Evolutionary conservation across 2,888 invertebrate species (phyloP).

Genomic region (Drosophila multiciliata): DNA sequence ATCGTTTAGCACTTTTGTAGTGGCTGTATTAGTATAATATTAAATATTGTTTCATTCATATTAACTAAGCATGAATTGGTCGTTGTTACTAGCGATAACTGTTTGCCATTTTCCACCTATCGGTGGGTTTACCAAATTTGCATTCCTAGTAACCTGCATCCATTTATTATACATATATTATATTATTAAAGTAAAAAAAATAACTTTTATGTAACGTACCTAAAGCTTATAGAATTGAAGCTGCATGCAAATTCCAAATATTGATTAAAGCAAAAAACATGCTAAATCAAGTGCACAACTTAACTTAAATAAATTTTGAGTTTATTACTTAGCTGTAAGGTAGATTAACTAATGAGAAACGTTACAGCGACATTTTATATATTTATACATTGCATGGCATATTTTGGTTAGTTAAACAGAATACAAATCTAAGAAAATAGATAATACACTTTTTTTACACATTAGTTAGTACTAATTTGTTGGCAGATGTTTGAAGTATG

Average conservation of each 20-base stretch:
- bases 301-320: conserved; percentile 10
- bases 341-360: conserved; percentile 26
- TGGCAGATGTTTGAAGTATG: background rate
- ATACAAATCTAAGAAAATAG: conserved; percentile 21
- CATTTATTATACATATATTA: conserved; percentile 29
- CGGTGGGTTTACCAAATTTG: conserved; percentile 8
- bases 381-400: conserved; percentile 32
- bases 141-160: conserved; percentile 22
- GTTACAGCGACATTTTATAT: conserved; percentile 47
- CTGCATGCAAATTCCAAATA: conserved; percentile 42
- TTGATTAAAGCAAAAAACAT: conserved; percentile 14
- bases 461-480: conserved; percentile 10
- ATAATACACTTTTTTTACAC: conserved; percentile 21
- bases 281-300: conserved; percentile 17
- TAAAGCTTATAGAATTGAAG: conserved; percentile 22
- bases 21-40: conserved; percentile 33
- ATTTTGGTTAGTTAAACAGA: conserved; percentile 33
- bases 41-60: conserved; percentile 39
- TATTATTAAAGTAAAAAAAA: conserved; percentile 24
- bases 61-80: conserved; percentile 23
- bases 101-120: conserved; percentile 1
- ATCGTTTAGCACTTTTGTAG: conserved; percentile 51
- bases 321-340: conserved; percentile 42
- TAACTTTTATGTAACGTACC: conserved; percentile 36
- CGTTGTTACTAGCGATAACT: conserved; percentile 35